Base-by-base conservation (phyloP, 2,113 vertebrate genomes). In the Glaucidium brasilianum region DNA sequence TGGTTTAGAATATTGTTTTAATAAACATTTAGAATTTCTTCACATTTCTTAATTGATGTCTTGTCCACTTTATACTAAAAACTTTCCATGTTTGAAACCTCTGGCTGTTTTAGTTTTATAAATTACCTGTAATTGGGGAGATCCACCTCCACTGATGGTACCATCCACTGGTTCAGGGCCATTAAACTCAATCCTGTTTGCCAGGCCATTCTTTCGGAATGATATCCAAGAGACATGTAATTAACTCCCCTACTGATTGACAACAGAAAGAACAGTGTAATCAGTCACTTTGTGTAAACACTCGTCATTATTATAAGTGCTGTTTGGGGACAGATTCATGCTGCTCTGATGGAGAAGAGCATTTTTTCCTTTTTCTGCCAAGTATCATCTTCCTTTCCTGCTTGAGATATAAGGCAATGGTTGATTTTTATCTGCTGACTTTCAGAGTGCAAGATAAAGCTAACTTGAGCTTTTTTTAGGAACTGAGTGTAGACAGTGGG, bases 161-260 rank as follows among this genome's bases (percentile, higher is more conserved):
- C 39, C 68, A 85, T 87, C 88, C 80, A 50, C 91, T 91, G 3
- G 89, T 84, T 81, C 96, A 94, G 87, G 90, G 21, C 77, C 91
- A 88, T 97, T 97, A 95, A 85, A 72, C 68, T 53, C 41, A 90
- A 19, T 58, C 80, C 62, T 91, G 16, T 90, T 94, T 96, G 88
- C 67, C 64, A 53, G 78, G 75, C 75, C 58, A 55, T 96, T 93
- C 29, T 64, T 95, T 88, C 90, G 90, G 83, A 96, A 92, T 49
- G 35, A 53, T 81, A 62, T 86, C 74, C 85, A 64, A 79, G 81
- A 96, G 76, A 85, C 26, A 5, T 85, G 50, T 75, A 81, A 93
- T 97, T 97, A 95, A 94, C 52, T 92, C 74, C 5, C 20, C 64
- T 55, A 80, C 55, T 97, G 94, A 97, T 18, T 95, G 95, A 97